Evolutionary conservation across 2,797 vertebrate species (phyloP), one percentile per base, ranked within the genome.

Genomic region (Rhinogobio ventralis): DNA sequence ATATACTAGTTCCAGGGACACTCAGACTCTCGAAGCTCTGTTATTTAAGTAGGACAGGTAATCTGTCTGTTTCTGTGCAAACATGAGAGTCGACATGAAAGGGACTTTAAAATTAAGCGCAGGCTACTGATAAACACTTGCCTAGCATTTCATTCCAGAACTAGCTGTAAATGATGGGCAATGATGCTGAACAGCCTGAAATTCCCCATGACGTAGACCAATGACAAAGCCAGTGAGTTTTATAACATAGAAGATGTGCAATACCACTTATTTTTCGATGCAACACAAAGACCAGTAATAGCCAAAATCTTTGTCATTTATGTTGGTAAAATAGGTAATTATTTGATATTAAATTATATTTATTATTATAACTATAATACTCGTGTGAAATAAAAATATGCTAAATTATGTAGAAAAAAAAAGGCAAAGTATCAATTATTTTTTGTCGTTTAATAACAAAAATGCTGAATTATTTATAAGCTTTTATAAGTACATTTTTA

Each of bases 41-140:
- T 78, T 72, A 62, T 72, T 85, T 79, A 36, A 30, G 76, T 73
- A 79, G 76, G 55, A 79, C 76, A 85, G 76, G 76, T 72, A 71
- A 79, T 39, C 28, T 39, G 76, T 73, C 42, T 79, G 67, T 79
- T 79, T 85, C 39, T 79, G 51, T 72, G 67, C 64, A 69, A 79
- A 84, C 36, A 78, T 36, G 28, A 83, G 45, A 33, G 53, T 57
- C 39, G 7, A 78, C 74, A 78, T 84, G 36, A 84, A 84, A 84
- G 66, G 53, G 67, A 78, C 74, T 60, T 39, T 62, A 64, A 69
- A 62, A 79, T 79, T n/a, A 84, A 53, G 68, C 55, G 73, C 55
- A 51, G 45, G 76, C 66, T 79, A 79, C 51, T 36, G 66, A 79
- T 78, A 79, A 79, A 84, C 83, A 84, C 75, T 49, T 79, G 39